Evolutionary conservation across 2,888 invertebrate genomes (phyloP).

Genomic region (Zygaena filipendulae): DNA sequence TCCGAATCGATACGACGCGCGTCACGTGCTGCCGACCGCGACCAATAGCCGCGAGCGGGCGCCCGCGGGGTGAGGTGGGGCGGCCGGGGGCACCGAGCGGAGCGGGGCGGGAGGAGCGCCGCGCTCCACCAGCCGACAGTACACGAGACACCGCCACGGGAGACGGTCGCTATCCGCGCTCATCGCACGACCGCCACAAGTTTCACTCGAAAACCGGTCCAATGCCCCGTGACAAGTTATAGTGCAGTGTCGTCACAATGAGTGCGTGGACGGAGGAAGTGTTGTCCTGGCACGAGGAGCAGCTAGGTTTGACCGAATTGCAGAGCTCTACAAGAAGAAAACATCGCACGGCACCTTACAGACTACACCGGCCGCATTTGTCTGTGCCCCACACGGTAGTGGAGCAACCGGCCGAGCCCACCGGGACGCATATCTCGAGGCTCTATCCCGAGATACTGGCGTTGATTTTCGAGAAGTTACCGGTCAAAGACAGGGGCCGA

Average conservation of each 20-base stretch:
- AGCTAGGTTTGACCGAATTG: conserved; percentile 50
- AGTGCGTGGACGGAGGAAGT: conserved; percentile 65
- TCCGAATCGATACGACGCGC: conserved; percentile 81
- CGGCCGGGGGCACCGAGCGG: conserved; percentile 25
- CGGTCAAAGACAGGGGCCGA: conserved; percentile 88
- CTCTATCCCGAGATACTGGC: conserved; percentile 93
- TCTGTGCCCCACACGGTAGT: conserved; percentile 47
- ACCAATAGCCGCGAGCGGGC: conserved; percentile 54
- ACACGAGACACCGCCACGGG: conserved; percentile 34
- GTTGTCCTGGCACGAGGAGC: conserved; percentile 57
- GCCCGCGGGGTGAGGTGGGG: conserved; percentile 38
- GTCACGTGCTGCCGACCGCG: conserved; percentile 72
- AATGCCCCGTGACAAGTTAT: conserved; percentile 51
- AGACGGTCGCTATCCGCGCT: conserved; percentile 31
- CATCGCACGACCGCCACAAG: conserved; percentile 23
- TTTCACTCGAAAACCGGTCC: conserved; percentile 55
- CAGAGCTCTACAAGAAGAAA: conserved; percentile 55
- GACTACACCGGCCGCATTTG: conserved; percentile 75
- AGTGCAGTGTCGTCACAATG: conserved; percentile 48
- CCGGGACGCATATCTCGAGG: conserved; percentile 82
- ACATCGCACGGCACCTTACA: conserved; percentile 72
- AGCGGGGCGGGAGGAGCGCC: conserved; percentile 21
- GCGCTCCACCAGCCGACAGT: conserved; percentile 50
- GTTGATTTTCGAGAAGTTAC: conserved; percentile 90
- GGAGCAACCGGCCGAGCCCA: conserved; percentile 57